Conservation (phyloP, 2,888 invertebrate genomes). For the Morpho helenor region DNA sequence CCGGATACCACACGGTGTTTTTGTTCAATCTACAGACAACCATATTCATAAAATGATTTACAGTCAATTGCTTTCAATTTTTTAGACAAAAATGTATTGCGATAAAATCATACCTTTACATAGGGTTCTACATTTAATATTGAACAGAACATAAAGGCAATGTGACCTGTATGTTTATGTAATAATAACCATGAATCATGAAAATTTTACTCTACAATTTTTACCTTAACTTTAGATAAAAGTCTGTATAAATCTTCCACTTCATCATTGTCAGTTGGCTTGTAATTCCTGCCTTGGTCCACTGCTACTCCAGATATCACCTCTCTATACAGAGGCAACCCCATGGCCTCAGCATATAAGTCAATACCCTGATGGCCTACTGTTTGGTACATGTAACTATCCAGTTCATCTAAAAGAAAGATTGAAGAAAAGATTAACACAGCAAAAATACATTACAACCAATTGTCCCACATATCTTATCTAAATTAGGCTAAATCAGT, state of each 20-base stretch:
- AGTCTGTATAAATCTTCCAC: slow-evolving; percentile 97
- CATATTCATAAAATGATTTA: too few species aligned
- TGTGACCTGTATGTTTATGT: background rate
- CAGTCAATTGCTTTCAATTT: too few species aligned
- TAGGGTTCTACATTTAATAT: too few species aligned
- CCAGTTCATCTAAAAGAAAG: slow-evolving; percentile 85
- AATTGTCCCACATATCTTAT: background rate
- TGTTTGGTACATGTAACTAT: slow-evolving; percentile 99
- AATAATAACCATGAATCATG: background rate
- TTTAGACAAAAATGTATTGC: too few species aligned
- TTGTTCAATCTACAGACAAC: too few species aligned
- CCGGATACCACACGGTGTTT: too few species aligned
- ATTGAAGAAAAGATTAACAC: background rate
- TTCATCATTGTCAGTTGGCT: slow-evolving; percentile 92
- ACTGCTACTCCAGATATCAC: slow-evolving; percentile 91
- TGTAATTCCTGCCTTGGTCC: slow-evolving; percentile 87
- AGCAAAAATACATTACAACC: background rate
- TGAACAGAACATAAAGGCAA: too few species aligned
- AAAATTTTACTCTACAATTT: background rate
- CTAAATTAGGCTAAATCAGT: too few species aligned
- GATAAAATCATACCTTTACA: too few species aligned
- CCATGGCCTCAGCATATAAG: slow-evolving; percentile 95
- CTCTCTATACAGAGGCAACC: slow-evolving; percentile 91
- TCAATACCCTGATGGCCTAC: slow-evolving; percentile 97
- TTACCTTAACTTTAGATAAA: slow-evolving; percentile 86